Percentiles rank a stretch among this genome's conserved stretches.
These are phyloP conservation scores for Onychomys leucogaster DNA, from an alignment of 2,797 vertebrate species.

Conservation along the genomic window DNA sequence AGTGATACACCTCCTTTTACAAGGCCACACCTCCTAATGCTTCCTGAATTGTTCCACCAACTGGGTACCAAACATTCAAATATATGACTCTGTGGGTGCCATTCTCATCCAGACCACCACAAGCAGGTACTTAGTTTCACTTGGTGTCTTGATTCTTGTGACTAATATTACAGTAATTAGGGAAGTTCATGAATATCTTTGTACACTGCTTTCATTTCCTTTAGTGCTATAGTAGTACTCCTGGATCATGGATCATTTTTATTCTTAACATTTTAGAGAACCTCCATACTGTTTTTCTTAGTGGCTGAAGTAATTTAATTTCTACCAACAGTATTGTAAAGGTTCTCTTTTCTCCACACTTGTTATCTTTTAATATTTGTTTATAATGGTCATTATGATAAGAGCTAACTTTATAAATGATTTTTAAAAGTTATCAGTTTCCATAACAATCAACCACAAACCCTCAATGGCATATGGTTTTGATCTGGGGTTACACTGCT, in stretches of 20 bases:
- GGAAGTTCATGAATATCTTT: not conserved
- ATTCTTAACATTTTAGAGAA: not conserved
- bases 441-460: not conserved
- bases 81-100: not conserved
- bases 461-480: not conserved
- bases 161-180: not conserved
- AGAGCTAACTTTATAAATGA: not conserved
- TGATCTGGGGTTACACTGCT: not conserved
- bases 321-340: not conserved
- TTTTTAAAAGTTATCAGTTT: slow-evolving; percentile 29
- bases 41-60: not conserved
- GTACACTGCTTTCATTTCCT: not conserved
- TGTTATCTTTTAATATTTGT: not conserved
- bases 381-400: not conserved
- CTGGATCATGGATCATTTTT: not conserved
- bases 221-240: too few relatives aligned
- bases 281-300: not conserved
- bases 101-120: not conserved
- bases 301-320: not conserved
- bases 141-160: not conserved
- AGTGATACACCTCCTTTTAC: not conserved
- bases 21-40: not conserved
- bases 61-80: not conserved
- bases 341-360: not conserved
- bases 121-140: not conserved